Base-by-base conservation (phyloP, 2,113 vertebrate genomes). In the Muscicapa adusta region DNA sequence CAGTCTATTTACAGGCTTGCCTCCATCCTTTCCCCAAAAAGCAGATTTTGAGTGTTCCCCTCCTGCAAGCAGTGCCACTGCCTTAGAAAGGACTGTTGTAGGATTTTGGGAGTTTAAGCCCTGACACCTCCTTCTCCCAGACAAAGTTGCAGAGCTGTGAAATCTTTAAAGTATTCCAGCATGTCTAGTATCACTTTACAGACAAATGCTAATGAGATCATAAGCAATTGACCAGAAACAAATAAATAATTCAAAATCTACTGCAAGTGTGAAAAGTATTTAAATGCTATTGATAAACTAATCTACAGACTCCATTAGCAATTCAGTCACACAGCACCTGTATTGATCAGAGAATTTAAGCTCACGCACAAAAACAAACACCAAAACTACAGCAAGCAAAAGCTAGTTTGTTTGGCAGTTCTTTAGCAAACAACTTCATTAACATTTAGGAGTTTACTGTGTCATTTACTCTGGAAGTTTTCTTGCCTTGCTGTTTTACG, bases 261-360 rank as follows among this genome's bases (percentile, higher is more conserved):
- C 98, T 98, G 98, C 98, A 98, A 97, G 97, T 98, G 98, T 98
- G 96, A 99, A 98, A 98, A 98, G 98, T 99, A 99, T 99, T 99
- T 99, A 99, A 99, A 99, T 98, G 98, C 96, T 99, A 99, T 99
- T 98, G 98, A 99, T 98, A 97, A 98, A 98, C 97, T 98, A 98
- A 99, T 99, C 98, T 98, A 98, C 97, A 95, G 94, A 85, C 97
- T 97, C 97, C 94, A 97, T 98, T 98, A 98, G 97, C 98, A 98
- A 98, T 99, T 98, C 98, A 98, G 98, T 98, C 98, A 96, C 96
- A 98, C 96, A 98, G 97, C 97, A 96, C 97, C 97, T 95, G 89
- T 97, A 99, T 98, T 95, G 98, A 99, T 82, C 12, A 14, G 45
- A 6, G 36, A 95, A 94, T 96, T 96, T 96, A 95, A 95, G 90